phyloP scores from a whole-genome alignment of 2,113 vertebrate genomes.

The Rhinoderma darwinii region DNA sequence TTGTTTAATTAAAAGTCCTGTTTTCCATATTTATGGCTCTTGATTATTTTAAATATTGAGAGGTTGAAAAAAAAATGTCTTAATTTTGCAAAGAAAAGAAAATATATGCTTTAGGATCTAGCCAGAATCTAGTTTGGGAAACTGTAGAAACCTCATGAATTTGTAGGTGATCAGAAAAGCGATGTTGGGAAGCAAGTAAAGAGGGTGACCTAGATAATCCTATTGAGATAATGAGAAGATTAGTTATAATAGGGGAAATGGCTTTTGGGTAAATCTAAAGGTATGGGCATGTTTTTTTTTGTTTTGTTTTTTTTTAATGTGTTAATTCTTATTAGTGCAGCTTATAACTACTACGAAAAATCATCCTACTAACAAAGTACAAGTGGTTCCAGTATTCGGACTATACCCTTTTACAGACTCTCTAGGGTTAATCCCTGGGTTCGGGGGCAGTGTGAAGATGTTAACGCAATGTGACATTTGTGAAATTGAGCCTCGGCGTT shows the following conservation, averaged over 20 bases:
- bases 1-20: constrained; percentile 99
- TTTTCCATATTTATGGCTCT: constrained; percentile 95
- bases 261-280: not conserved
- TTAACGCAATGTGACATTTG: constrained; percentile 99
- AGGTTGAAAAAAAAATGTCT: constrained; percentile 71
- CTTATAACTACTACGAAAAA: not conserved
- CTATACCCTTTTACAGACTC: constrained; percentile 16
- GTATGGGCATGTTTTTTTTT: not conserved
- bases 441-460: constrained; percentile 98
- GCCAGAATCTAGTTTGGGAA: not conserved
- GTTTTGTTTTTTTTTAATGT: too few relatives aligned
- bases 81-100: too few relatives aligned
- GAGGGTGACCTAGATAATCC: not conserved
- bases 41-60: constrained; percentile 95
- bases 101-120: not conserved
- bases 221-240: not conserved
- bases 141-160: not conserved
- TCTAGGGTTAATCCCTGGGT: constrained; percentile 67
- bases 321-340: not conserved
- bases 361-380: not conserved
- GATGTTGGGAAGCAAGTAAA: not conserved
- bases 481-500: constrained; percentile 98
- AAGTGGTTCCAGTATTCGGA: not conserved
- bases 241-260: not conserved
- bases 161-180: not conserved